Percentiles rank a stretch among this genome's conserved stretches.
phyloP scores from a whole-genome alignment of 2,888 invertebrate species.

The Drosophila gaucha region DNA sequence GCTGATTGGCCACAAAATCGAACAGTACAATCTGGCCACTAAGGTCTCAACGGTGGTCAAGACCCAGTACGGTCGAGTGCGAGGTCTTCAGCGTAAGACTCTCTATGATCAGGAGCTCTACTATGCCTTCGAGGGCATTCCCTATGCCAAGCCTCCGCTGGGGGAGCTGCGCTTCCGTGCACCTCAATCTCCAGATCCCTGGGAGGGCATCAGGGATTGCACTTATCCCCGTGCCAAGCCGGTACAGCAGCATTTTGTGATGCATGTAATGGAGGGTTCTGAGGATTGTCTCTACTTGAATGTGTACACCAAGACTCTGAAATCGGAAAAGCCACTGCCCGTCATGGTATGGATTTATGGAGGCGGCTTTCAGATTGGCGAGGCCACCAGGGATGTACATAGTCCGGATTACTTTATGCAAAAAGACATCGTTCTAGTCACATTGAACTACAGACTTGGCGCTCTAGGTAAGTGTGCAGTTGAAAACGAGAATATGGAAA shows the following conservation, averaged over 20 bases:
- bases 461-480: constrained; percentile 74
- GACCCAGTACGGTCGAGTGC: constrained; percentile 75
- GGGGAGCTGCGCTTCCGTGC: constrained; percentile 79
- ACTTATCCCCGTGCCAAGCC: constrained; percentile 75
- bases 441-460: constrained; percentile 85
- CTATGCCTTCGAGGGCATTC: constrained; percentile 76
- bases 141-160: constrained; percentile 85
- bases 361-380: constrained; percentile 84
- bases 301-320: constrained; percentile 80
- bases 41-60: constrained; percentile 65
- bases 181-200: constrained; percentile 83
- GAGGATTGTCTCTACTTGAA: constrained; percentile 86
- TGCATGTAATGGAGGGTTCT: constrained; percentile 82
- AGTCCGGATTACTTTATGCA: constrained; percentile 85
- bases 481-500: too few relatives aligned
- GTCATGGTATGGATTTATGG: constrained; percentile 85
- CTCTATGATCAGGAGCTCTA: constrained; percentile 69
- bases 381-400: constrained; percentile 76
- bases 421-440: constrained; percentile 84
- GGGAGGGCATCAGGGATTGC: constrained; percentile 84
- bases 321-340: constrained; percentile 66
- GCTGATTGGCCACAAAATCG: constrained; percentile 68
- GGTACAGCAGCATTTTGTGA: constrained; percentile 74
- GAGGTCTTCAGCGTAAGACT: constrained; percentile 72
- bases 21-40: constrained; percentile 74